phyloP scores from a whole-genome alignment of 92 coral and sea anemone genomes.

The Ricordea florida region DNA sequence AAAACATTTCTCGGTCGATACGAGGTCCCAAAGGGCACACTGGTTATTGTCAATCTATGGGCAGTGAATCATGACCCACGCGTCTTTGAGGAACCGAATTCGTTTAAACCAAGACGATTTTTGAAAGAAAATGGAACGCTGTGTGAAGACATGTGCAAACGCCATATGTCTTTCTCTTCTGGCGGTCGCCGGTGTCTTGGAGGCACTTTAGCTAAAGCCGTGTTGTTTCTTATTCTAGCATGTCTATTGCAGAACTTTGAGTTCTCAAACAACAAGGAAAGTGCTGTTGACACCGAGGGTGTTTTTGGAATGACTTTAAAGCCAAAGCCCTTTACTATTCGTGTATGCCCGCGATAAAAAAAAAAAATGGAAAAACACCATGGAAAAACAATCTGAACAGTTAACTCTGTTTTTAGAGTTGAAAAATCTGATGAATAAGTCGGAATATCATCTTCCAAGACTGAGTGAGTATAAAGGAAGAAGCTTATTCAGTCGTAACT shows the following conservation, averaged over 20 bases:
- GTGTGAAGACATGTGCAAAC: conserved; percentile 22
- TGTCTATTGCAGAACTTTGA: conserved; percentile 61
- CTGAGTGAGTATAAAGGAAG: too few relatives aligned
- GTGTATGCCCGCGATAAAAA: neutral
- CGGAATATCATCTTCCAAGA: too few relatives aligned
- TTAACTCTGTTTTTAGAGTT: neutral
- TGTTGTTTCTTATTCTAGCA: conserved; percentile 67
- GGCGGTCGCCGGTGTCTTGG: conserved; percentile 82
- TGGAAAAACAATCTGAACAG: neutral
- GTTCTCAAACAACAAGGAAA: conserved; percentile 17
- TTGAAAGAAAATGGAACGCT: conserved; percentile 52
- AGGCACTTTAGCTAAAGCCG: conserved; percentile 66
- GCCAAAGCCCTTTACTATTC: conserved; percentile 56
- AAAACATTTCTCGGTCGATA: conserved; percentile 58
- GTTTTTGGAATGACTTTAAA: conserved; percentile 53
- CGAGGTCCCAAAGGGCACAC: conserved; percentile 61
- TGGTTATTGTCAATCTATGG: conserved; percentile 74
- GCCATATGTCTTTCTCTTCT: conserved; percentile 58
- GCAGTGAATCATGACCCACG: conserved; percentile 78
- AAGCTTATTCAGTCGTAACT: too few relatives aligned
- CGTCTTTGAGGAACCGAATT: conserved; percentile 53
- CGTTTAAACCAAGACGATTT: conserved; percentile 73
- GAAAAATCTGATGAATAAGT: neutral
- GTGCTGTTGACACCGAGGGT: conserved; percentile 34
- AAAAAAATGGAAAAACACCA: neutral